Evolutionary conservation across 2,888 invertebrate species (phyloP).

Genomic region (Thalpophila matura): DNA sequence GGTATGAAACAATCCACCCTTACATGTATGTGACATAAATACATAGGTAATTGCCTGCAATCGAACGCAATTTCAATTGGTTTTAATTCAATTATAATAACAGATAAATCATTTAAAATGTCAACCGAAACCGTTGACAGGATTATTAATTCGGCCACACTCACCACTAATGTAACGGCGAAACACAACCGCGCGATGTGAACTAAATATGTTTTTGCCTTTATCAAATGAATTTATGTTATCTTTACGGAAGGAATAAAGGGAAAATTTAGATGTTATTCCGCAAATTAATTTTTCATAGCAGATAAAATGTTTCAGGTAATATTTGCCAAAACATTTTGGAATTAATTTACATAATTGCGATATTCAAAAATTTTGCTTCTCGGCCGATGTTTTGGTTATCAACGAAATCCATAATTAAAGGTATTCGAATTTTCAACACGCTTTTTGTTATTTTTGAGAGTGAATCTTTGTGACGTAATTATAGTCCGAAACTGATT

Average conservation of each 20-base stretch:
- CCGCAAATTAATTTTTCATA: conserved; percentile 21
- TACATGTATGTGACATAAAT: conserved; percentile 1
- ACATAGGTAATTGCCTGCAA: conserved; percentile 8
- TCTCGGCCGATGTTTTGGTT: conserved; percentile 21
- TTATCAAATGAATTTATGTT: conserved; percentile 8
- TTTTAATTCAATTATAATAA: conserved; percentile 21
- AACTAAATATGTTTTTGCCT: conserved; percentile 29
- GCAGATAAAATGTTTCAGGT: conserved; percentile 12
- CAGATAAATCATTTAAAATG: conserved; percentile 24
- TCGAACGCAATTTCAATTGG: not conserved
- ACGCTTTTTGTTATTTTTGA: no score
- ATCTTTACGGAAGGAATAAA: conserved; percentile 1
- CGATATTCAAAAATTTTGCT: conserved; percentile 22
- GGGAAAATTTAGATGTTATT: conserved; percentile 3
- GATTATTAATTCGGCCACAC: conserved; percentile 5
- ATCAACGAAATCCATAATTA: conserved; percentile 15
- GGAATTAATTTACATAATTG: conserved; percentile 36
- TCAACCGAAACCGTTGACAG: conserved; percentile 5
- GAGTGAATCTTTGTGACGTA: not conserved
- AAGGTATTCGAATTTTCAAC: conserved; percentile 3
- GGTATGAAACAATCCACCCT: no score
- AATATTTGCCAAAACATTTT: conserved; percentile 18
- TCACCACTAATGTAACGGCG: not conserved
- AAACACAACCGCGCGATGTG: not conserved
- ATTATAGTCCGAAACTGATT: not conserved